Evolutionary conservation across 2,888 invertebrate genomes (phyloP).

Genomic region (Lysandra coridon): DNA sequence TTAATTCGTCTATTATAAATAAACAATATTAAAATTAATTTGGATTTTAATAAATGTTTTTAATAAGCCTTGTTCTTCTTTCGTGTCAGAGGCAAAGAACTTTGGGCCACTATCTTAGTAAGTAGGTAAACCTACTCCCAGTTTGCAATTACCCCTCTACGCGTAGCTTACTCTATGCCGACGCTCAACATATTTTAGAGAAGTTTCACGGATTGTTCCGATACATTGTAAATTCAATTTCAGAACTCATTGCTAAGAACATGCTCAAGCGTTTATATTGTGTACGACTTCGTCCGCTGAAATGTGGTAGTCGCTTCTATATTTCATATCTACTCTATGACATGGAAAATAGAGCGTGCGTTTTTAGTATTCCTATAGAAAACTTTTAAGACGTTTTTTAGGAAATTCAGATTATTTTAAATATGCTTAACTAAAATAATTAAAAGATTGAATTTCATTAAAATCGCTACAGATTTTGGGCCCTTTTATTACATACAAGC

Average conservation of each 20-base stretch:
- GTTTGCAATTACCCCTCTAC: not conserved
- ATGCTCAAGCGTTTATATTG: slow-evolving; percentile 20
- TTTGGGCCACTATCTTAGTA: not conserved
- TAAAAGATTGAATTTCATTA: too few relatives aligned
- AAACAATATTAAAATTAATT: not conserved
- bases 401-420: too few relatives aligned
- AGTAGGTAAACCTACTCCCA: not conserved
- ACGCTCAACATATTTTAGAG: slow-evolving; percentile 50
- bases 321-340: not conserved
- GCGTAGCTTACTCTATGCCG: not conserved
- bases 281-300: not conserved
- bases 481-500: too few relatives aligned
- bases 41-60: not conserved
- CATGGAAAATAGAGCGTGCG: too few relatives aligned
- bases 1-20: too few relatives aligned
- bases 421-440: too few relatives aligned
- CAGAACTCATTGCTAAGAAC: slow-evolving; percentile 20
- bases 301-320: not conserved
- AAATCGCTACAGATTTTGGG: too few relatives aligned
- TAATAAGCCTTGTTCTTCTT: not conserved
- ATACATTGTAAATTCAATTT: slow-evolving; percentile 31
- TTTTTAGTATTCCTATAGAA: too few relatives aligned
- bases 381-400: too few relatives aligned
- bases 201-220: slow-evolving; percentile 32
- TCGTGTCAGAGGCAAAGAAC: not conserved